phyloP scores from a whole-genome alignment of 2,113 vertebrate species.

The Lonchura striata region DNA sequence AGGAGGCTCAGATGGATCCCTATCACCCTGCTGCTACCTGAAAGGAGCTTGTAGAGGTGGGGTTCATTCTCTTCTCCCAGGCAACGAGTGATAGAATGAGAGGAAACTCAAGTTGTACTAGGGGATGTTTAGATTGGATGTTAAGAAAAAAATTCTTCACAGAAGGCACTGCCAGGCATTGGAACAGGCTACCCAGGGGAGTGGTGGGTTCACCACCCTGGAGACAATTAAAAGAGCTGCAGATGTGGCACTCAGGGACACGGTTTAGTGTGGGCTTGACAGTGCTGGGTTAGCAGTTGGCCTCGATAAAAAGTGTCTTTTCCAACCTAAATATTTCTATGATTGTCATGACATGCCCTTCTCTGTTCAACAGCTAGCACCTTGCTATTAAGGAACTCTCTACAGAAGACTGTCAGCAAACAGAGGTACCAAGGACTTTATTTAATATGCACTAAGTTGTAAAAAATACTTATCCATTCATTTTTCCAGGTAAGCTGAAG shows the following conservation, averaged over 20 bases:
- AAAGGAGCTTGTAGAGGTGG: not conserved
- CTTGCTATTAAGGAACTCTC: not conserved
- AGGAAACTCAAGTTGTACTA: not conserved
- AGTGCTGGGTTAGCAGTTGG: not conserved
- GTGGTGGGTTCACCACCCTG: not conserved
- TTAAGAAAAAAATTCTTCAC: not conserved
- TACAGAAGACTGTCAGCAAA: not conserved
- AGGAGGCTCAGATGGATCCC: not conserved
- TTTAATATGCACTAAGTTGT: not conserved
- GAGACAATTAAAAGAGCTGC: rapidly evolving
- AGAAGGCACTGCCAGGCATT: not conserved
- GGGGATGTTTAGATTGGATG: not conserved
- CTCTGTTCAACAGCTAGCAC: not conserved
- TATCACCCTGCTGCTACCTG: not conserved
- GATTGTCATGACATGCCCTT: not conserved
- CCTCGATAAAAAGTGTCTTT: not conserved
- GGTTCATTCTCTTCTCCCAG: not conserved
- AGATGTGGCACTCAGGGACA: not conserved
- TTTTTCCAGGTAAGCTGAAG: not conserved
- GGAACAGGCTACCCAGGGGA: not conserved
- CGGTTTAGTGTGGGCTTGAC: not conserved
- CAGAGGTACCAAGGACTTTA: not conserved
- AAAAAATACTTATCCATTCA: not conserved
- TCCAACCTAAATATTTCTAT: not conserved
- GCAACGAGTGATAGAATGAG: no score